phyloP scores from a whole-genome alignment of 2,797 vertebrate species.

The Diplodus sargus region DNA sequence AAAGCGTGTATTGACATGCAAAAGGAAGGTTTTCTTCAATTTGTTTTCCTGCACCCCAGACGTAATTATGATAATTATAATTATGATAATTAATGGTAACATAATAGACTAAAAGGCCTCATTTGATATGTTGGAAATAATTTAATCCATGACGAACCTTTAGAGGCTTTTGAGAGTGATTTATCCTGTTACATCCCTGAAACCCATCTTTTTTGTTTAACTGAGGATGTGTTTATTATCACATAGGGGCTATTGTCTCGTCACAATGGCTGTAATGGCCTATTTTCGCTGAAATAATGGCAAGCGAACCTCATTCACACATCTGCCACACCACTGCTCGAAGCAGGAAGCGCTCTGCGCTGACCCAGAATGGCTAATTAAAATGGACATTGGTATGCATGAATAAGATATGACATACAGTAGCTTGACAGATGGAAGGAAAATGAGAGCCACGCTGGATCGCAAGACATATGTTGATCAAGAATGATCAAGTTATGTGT shows the following conservation, averaged over 20 bases:
- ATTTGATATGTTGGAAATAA: conserved; percentile 59
- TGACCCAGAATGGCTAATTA: conserved; percentile 81
- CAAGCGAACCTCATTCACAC: conserved; percentile 74
- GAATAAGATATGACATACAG: conserved; percentile 73
- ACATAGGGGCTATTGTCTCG: conserved; percentile 62
- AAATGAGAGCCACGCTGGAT: conserved; percentile 54
- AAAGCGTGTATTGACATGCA: conserved; percentile 18
- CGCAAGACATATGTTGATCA: conserved; percentile 19
- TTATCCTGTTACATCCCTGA: conserved; percentile 37
- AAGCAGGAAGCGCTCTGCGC: conserved; percentile 61
- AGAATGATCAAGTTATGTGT: conserved; percentile 17
- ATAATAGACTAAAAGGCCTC: conserved; percentile 49
- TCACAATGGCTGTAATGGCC: conserved; percentile 64
- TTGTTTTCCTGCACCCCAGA: conserved; percentile 51
- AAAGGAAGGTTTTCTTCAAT: conserved; percentile 54
- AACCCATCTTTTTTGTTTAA: conserved; percentile 49
- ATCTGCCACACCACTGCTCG: conserved; percentile 66
- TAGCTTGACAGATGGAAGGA: conserved; percentile 68
- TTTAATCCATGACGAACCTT: conserved; percentile 67
- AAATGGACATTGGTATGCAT: conserved; percentile 78
- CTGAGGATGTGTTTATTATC: conserved; percentile 52
- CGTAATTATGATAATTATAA: conserved; percentile 58
- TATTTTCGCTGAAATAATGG: conserved; percentile 77
- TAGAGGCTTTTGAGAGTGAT: conserved; percentile 46
- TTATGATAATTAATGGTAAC: conserved; percentile 67